Evolutionary conservation across 2,113 vertebrate species (phyloP).

Genomic region (Oenanthe melanoleuca): DNA sequence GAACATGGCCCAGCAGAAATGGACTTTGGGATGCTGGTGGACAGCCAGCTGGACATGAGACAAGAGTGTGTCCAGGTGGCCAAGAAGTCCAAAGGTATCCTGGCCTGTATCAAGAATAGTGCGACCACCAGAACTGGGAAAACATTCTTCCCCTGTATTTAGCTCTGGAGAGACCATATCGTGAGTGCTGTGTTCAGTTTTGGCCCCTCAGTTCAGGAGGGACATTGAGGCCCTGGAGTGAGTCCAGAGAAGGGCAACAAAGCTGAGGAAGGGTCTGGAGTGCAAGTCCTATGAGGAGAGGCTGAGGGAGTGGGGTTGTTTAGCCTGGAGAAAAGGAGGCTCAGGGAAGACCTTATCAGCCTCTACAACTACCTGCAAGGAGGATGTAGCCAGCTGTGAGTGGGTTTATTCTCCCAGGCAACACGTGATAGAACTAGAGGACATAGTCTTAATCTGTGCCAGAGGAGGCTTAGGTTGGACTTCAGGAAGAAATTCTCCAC

Average conservation of each 20-base stretch:
- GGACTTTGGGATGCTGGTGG: fast-evolving
- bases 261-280: neutral
- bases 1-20: neutral
- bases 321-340: neutral
- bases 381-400: too few species aligned
- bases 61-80: neutral
- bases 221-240: neutral
- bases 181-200: fast-evolving
- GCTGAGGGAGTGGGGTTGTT: neutral
- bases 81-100: neutral
- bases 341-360: neutral
- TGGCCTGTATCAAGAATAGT: neutral
- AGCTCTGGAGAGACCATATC: neutral
- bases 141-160: neutral
- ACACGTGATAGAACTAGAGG: neutral
- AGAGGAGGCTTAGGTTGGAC: neutral
- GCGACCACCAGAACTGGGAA: neutral
- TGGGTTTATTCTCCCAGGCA: neutral
- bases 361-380: neutral
- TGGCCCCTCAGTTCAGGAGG: neutral
- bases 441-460: neutral
- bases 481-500: neutral
- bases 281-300: neutral
- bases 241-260: neutral
- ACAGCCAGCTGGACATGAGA: neutral